phyloP scores from a whole-genome alignment of 2,113 vertebrate genomes.

The Loxodonta africana region DNA sequence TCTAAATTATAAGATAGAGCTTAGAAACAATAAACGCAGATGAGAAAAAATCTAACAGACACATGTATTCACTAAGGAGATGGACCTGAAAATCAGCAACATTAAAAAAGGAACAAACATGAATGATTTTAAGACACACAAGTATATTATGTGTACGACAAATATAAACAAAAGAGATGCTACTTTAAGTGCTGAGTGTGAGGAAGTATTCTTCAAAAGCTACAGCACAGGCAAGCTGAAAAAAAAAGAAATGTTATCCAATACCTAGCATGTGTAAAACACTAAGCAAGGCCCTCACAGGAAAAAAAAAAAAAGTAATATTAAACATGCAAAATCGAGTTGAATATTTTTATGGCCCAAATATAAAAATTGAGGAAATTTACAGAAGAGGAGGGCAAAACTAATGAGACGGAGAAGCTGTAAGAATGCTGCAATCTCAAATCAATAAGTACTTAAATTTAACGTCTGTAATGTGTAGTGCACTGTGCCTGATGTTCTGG shows the following conservation, averaged over 20 bases:
- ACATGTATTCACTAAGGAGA: constrained; percentile 30
- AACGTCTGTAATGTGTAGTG: neutral
- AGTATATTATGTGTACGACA: constrained; percentile 8
- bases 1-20: constrained; percentile 13
- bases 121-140: constrained; percentile 53
- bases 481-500: neutral
- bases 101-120: constrained; percentile 25
- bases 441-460: constrained; percentile 27
- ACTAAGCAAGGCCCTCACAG: neutral
- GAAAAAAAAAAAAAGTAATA: neutral
- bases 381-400: constrained; percentile 29
- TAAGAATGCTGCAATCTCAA: constrained; percentile 12
- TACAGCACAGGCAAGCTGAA: neutral
- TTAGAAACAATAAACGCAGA: constrained; percentile 38
- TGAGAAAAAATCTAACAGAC: constrained; percentile 56
- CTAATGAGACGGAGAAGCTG: neutral
- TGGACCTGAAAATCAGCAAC: constrained; percentile 33
- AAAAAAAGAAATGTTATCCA: constrained; percentile 29
- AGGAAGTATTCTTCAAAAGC: constrained; percentile 41
- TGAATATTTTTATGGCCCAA: neutral
- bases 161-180: constrained; percentile 49
- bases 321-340: constrained; percentile 8
- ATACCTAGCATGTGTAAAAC: neutral
- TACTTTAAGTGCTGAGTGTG: constrained; percentile 1
- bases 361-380: constrained; percentile 49